These are phyloP conservation scores for Mesodorylaimus sp. DNA, from an alignment of 2,888 invertebrate species.

Conservation along the genomic window DNA sequence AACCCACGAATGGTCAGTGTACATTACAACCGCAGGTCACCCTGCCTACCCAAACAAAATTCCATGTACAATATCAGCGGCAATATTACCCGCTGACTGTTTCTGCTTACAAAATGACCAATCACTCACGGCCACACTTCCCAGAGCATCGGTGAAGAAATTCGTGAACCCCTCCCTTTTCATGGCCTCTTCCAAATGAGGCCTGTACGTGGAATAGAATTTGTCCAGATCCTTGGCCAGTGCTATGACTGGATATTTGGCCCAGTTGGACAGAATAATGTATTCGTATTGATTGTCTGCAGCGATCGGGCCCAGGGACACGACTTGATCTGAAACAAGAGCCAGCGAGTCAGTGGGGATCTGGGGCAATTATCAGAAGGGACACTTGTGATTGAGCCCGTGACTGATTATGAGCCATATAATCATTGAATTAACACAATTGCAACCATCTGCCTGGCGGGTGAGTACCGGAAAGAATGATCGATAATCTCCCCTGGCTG, in stretches of 20 bases:
- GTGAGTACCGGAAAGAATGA: too few species aligned
- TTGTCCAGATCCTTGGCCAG: neutral
- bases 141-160: constrained; percentile 8
- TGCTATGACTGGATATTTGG: constrained; percentile 17
- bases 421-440: too few species aligned
- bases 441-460: too few species aligned
- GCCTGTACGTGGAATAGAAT: neutral
- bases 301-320: constrained; percentile 4
- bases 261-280: constrained; percentile 20
- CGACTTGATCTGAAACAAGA: constrained; percentile 8
- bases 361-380: too few species aligned
- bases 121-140: constrained; percentile 1
- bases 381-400: too few species aligned
- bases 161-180: constrained; percentile 6
- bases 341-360: too few species aligned
- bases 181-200: neutral
- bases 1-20: too few species aligned
- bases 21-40: too few species aligned
- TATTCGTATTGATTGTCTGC: constrained; percentile 17
- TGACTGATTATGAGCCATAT: too few species aligned
- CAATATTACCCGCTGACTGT: neutral
- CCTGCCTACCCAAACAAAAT: constrained; percentile 3
- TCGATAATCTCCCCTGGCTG: too few species aligned
- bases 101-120: constrained; percentile 7
- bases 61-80: constrained; percentile 4